These are phyloP conservation scores for Stenopsyche tienmushanensis DNA, from an alignment of 1,140 invertebrate genomes.

Conservation along the genomic window DNA sequence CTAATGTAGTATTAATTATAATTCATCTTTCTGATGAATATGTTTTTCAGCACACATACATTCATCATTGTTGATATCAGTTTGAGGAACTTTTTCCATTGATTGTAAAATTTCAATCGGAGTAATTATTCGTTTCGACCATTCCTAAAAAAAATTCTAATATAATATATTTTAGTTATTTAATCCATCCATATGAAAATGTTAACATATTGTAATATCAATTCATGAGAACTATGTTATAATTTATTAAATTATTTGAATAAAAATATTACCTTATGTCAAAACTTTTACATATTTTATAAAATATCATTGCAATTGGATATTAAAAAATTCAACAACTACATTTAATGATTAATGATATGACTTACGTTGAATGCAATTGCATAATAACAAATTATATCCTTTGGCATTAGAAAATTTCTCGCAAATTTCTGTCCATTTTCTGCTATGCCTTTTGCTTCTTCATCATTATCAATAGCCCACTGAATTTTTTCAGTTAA, in stretches of 20 bases:
- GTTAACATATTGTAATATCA: too few relatives aligned
- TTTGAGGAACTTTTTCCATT: constrained; percentile 76
- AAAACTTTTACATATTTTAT: too few relatives aligned
- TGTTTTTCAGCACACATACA: constrained; percentile 52
- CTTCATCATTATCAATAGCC: constrained; percentile 76
- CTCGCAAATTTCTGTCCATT: constrained; percentile 74
- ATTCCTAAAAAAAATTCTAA: constrained; percentile 57
- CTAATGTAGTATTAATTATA: too few relatives aligned
- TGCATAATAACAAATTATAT: constrained; percentile 90
- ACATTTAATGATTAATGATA: too few relatives aligned
- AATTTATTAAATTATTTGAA: too few relatives aligned
- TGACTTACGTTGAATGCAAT: constrained; percentile 68
- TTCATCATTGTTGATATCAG: constrained; percentile 51
- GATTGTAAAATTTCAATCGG: constrained; percentile 61
- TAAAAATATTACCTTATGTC: too few relatives aligned
- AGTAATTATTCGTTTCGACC: constrained; percentile 68
- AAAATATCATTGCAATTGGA: too few relatives aligned
- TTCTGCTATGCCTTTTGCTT: constrained; percentile 69
- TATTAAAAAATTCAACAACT: too few relatives aligned
- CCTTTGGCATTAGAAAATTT: constrained; percentile 77
- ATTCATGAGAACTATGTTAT: too few relatives aligned
- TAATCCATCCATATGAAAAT: too few relatives aligned
- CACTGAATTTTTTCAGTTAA: constrained; percentile 77
- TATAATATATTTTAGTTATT: too few relatives aligned
- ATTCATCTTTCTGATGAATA: constrained; percentile 50